phyloP scores from a whole-genome alignment of 2,888 invertebrate genomes.

The Ypsolopha scabrella region DNA sequence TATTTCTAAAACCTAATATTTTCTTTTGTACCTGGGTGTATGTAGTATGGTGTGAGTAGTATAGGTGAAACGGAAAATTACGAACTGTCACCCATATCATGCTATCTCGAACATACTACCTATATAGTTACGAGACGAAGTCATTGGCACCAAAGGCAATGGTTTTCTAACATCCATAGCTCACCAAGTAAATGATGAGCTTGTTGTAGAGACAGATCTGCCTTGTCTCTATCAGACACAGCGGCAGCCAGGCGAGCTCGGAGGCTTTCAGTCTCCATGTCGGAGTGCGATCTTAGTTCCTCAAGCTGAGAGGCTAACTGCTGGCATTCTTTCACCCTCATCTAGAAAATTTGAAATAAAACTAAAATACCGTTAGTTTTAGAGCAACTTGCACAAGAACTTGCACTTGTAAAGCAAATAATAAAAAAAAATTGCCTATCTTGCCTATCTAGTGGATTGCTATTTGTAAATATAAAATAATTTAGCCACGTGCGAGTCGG shows the following conservation, averaged over 20 bases:
- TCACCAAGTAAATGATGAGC: constrained; percentile 75
- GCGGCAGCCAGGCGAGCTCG: constrained; percentile 69
- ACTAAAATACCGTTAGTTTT: not conserved
- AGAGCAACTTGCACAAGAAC: not conserved
- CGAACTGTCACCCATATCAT: too few relatives aligned
- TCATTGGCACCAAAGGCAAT: too few relatives aligned
- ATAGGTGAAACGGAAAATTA: too few relatives aligned
- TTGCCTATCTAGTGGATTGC: too few relatives aligned
- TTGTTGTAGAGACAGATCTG: constrained; percentile 68
- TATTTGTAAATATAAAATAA: too few relatives aligned
- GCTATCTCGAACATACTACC: too few relatives aligned
- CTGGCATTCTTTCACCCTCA: constrained; percentile 57
- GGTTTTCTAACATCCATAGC: not conserved
- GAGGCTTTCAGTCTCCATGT: constrained; percentile 53
- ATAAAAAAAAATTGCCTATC: too few relatives aligned
- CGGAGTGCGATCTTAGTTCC: constrained; percentile 21
- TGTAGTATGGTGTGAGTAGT: too few relatives aligned
- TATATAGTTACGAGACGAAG: not conserved
- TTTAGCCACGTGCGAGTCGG: too few relatives aligned
- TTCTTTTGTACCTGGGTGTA: too few relatives aligned
- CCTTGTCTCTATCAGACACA: constrained; percentile 72
- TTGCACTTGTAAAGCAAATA: not conserved
- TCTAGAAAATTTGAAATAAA: constrained; percentile 23
- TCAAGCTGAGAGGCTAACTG: constrained; percentile 49
- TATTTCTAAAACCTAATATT: too few relatives aligned